These are phyloP conservation scores for Sebastes kiyomatsui DNA, from an alignment of 2,797 vertebrate genomes.

Conservation along the genomic window DNA sequence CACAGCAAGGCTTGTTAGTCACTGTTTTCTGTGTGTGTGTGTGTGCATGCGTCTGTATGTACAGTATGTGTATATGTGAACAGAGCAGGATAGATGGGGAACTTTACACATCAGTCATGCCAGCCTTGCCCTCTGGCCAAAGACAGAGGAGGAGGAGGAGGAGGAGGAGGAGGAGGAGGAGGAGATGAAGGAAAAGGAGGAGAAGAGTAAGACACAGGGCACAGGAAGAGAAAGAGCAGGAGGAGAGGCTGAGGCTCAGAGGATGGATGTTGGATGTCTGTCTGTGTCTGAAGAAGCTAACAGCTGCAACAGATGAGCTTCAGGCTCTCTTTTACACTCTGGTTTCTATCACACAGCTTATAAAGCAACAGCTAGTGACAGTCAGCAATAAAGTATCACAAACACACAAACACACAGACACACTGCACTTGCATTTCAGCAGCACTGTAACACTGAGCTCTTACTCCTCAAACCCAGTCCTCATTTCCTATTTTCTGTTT, in stretches of 20 bases:
- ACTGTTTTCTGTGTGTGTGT: not conserved
- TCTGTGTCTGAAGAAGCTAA: constrained; percentile 25
- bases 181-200: not conserved
- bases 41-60: not conserved
- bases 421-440: not conserved
- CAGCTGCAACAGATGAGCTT: constrained; percentile 31
- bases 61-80: not conserved
- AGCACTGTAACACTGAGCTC: not conserved
- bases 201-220: not conserved
- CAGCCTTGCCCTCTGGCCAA: not conserved
- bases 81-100: not conserved
- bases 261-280: constrained; percentile 2
- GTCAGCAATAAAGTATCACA: constrained; percentile 13
- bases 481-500: not conserved
- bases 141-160: not conserved
- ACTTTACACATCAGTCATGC: constrained; percentile 9
- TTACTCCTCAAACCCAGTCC: not conserved
- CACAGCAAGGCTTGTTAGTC: constrained; percentile 6
- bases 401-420: constrained; percentile 2
- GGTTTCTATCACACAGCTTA: constrained; percentile 50
- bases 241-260: not conserved
- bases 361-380: constrained; percentile 45
- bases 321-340: constrained; percentile 34
- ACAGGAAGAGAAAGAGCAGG: constrained; percentile 5
- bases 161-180: not conserved